Conservation (phyloP, 2,113 vertebrate genomes). For the Protobothrops flavoviridis region DNA sequence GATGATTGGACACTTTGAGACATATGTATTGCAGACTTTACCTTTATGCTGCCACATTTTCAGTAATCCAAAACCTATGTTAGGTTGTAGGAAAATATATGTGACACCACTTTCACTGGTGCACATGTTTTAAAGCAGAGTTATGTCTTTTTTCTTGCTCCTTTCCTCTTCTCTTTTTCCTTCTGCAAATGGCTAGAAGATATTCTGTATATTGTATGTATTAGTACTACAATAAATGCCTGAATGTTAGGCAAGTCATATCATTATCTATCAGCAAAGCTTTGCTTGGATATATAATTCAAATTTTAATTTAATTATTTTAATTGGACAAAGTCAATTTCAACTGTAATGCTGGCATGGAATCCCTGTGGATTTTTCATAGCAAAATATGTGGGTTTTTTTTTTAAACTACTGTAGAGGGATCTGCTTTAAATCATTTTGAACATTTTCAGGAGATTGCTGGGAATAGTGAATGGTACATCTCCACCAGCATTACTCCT, state of each 20-base stretch:
- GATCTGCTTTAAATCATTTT: slow-evolving; percentile 55
- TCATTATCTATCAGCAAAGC: slow-evolving; percentile 50
- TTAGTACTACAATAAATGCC: slow-evolving; percentile 11
- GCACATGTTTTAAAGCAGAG: neutral
- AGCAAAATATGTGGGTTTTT: neutral
- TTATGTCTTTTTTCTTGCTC: slow-evolving; percentile 16
- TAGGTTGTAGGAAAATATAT: slow-evolving; percentile 16
- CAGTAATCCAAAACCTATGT: slow-evolving; percentile 9
- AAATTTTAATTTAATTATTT: slow-evolving; percentile 63
- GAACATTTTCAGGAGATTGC: neutral
- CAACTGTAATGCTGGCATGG: slow-evolving; percentile 61
- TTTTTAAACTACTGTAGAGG: neutral
- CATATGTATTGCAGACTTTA: neutral
- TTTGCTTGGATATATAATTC: slow-evolving; percentile 57
- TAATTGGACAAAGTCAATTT: slow-evolving; percentile 67
- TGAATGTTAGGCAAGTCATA: slow-evolving; percentile 6
- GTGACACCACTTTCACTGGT: slow-evolving; percentile 11
- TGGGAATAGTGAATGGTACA: neutral
- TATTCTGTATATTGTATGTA: slow-evolving; percentile 3
- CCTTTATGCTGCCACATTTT: neutral
- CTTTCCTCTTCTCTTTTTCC: slow-evolving; percentile 19
- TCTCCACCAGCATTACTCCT: neutral
- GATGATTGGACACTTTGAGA: slow-evolving; percentile 13
- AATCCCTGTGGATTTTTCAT: slow-evolving; percentile 52
- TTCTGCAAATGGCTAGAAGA: neutral